Base-by-base conservation (phyloP, 2,113 vertebrate species). In the Heterocephalus glaber region DNA sequence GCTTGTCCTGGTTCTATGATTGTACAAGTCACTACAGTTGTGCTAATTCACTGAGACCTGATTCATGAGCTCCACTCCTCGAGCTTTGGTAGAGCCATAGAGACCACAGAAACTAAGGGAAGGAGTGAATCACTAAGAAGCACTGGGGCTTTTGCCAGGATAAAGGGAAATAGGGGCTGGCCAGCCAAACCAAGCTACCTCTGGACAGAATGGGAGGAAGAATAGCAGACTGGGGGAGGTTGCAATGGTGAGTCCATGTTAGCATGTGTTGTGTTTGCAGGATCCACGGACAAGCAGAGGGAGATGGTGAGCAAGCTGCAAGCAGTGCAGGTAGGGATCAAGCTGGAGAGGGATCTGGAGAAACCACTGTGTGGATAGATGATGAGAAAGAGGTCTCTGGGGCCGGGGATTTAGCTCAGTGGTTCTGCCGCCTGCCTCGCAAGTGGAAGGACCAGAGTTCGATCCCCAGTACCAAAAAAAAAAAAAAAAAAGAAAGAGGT, bases 361-460 rank as follows among this genome's bases (percentile, higher is more conserved):
- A 20, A 3, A 10, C 33, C 19, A 1, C 44, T 1, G 19, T 1
- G 9, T 5, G n/a, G n/a, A n/a, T n/a, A 17, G 38, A n/a, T 12
- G 10, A 38, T 0, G 24, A 84, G 76, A n/a, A 35, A 52, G 5
- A 61, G 26, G 26, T 13, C n/a, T n/a, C n/a, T n/a, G n/a, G n/a
- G n/a, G n/a, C n/a, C n/a, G n/a, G n/a, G n/a, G n/a, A n/a, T n/a
- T n/a, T n/a, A n/a, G n/a, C n/a, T n/a, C n/a, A n/a, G n/a, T n/a
- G n/a, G n/a, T n/a, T n/a, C n/a, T n/a, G n/a, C n/a, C n/a, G n/a
- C n/a, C n/a, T n/a, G n/a, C n/a, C n/a, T n/a, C n/a, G n/a, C n/a
- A n/a, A n/a, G n/a, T n/a, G n/a, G n/a, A n/a, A n/a, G n/a, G n/a
- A n/a, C n/a, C n/a, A n/a, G n/a, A n/a, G n/a, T n/a, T n/a, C n/a